phyloP scores from a whole-genome alignment of 2,888 invertebrate species.

The Lottia gigantea region DNA sequence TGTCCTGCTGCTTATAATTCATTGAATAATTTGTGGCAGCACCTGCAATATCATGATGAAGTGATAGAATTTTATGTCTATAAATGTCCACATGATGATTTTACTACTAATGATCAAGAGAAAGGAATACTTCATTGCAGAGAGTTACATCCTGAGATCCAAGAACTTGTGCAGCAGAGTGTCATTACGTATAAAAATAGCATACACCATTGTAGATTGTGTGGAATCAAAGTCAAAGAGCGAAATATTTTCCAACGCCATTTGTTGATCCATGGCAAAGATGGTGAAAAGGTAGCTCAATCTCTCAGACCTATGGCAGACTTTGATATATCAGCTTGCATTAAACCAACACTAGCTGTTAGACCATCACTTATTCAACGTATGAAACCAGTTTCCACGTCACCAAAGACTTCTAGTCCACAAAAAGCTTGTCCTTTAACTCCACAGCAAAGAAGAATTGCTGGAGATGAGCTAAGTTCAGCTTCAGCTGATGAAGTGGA shows the following conservation, averaged over 20 bases:
- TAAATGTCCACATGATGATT: neutral
- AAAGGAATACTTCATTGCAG: neutral
- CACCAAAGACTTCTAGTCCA: neutral
- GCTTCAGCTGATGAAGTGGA: neutral
- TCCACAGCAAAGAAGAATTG: neutral
- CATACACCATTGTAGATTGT: neutral
- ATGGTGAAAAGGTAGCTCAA: neutral
- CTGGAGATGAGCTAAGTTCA: neutral
- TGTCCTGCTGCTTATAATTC: neutral
- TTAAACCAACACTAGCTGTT: too few species aligned
- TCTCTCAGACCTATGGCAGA: neutral
- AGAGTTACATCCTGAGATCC: neutral
- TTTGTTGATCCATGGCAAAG: neutral
- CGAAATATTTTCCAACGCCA: neutral
- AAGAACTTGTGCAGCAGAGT: neutral
- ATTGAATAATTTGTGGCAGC: neutral
- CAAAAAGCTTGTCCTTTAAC: neutral
- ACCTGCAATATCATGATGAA: neutral
- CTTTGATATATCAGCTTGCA: neutral
- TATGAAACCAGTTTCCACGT: neutral
- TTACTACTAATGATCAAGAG: neutral
- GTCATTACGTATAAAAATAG: neutral
- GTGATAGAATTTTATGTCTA: neutral
- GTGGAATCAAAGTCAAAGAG: slow-evolving; percentile 4
- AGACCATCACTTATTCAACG: too few species aligned